These are phyloP conservation scores for Tenebrio molitor DNA, from an alignment of 1,140 invertebrate genomes.

Conservation along the genomic window DNA sequence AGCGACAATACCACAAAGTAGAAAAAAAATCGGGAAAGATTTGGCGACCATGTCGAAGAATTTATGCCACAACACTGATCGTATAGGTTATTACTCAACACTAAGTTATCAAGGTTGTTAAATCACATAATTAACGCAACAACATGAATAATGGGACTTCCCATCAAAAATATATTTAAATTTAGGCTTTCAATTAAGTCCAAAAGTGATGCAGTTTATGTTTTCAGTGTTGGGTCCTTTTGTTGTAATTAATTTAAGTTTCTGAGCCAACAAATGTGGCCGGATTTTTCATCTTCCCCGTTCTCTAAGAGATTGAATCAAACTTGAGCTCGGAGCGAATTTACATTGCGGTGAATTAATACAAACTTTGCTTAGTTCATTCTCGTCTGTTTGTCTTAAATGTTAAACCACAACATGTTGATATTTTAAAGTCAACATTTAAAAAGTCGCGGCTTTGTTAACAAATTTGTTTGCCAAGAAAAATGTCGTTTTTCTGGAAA, in stretches of 20 bases:
- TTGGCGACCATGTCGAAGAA: too few species aligned
- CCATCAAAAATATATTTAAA: too few species aligned
- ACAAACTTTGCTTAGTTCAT: constrained; percentile 17
- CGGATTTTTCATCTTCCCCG: neutral
- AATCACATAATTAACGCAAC: too few species aligned
- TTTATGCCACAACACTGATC: too few species aligned
- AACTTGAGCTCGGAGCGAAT: neutral
- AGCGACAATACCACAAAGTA: too few species aligned
- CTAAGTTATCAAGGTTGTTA: too few species aligned
- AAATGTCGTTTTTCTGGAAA: too few species aligned
- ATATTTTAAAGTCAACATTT: neutral
- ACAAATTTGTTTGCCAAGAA: too few species aligned
- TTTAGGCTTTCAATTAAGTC: constrained; percentile 25
- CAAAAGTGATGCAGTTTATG: neutral
- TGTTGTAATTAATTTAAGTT: constrained; percentile 24
- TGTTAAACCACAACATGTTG: constrained; percentile 14
- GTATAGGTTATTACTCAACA: too few species aligned
- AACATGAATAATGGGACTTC: too few species aligned
- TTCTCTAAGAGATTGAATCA: neutral
- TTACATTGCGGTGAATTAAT: constrained; percentile 11
- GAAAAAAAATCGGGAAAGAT: too few species aligned
- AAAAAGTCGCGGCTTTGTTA: neutral
- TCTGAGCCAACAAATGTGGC: neutral
- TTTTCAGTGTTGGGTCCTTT: constrained; percentile 1
- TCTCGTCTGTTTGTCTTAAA: neutral